phyloP scores from a whole-genome alignment of 2,888 invertebrate species.

The Philereme transversata region DNA sequence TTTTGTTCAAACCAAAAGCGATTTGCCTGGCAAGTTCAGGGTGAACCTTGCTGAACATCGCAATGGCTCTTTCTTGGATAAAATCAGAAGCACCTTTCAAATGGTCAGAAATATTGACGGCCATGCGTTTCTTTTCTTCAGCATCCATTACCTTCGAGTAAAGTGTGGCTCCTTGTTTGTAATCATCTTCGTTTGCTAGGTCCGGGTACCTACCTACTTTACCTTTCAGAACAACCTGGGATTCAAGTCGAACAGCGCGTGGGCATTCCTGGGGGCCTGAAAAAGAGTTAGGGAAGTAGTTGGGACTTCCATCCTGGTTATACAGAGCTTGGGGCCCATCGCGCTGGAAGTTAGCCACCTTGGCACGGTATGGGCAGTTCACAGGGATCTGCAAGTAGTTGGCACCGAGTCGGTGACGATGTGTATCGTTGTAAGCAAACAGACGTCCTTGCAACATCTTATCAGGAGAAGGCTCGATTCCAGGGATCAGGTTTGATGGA shows the following conservation, averaged over 20 bases:
- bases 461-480: slow-evolving; percentile 96
- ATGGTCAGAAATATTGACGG: slow-evolving; percentile 91
- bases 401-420: slow-evolving; percentile 92
- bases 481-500: slow-evolving; percentile 95
- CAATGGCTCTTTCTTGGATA: slow-evolving; percentile 94
- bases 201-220: slow-evolving; percentile 92
- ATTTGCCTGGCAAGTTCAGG: slow-evolving; percentile 90
- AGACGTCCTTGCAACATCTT: slow-evolving; percentile 95
- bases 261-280: slow-evolving; percentile 91
- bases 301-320: slow-evolving; percentile 96
- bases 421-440: slow-evolving; percentile 96
- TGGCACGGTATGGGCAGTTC: slow-evolving; percentile 94
- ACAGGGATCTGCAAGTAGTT: slow-evolving; percentile 97
- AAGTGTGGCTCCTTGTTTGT: slow-evolving; percentile 91
- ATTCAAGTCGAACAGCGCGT: slow-evolving; percentile 84
- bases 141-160: slow-evolving; percentile 92
- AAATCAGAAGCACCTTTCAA: slow-evolving; percentile 91
- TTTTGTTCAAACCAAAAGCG: slow-evolving; percentile 85
- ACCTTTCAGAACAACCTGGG: slow-evolving; percentile 84
- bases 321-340: slow-evolving; percentile 92
- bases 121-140: slow-evolving; percentile 88
- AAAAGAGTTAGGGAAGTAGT: slow-evolving; percentile 98
- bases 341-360: slow-evolving; percentile 91
- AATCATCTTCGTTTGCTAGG: slow-evolving; percentile 94
- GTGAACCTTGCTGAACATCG: slow-evolving; percentile 92